A percentile compares a stretch with the other conserved stretches of the same genome.
Evolutionary conservation across 2,797 vertebrate genomes (phyloP).

Genomic region (Schizopygopsis malacanthus): DNA sequence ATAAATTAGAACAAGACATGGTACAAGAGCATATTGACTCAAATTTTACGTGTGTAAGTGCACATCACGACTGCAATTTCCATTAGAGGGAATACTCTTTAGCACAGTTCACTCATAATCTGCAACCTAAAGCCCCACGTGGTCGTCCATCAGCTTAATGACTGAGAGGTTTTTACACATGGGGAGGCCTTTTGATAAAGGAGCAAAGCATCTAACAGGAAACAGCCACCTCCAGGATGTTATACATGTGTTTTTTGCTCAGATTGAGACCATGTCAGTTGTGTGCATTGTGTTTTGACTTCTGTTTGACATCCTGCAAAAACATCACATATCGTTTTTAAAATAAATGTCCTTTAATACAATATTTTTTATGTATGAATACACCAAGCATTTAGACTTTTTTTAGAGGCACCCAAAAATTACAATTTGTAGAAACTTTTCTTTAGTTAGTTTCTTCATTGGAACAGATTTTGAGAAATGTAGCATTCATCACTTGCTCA

Average conservation of each 20-base stretch:
- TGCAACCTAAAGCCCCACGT: constrained; percentile 43
- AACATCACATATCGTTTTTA: neutral
- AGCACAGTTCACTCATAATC: constrained; percentile 48
- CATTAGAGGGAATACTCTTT: constrained; percentile 43
- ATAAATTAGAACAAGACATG: neutral
- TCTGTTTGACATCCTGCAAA: neutral
- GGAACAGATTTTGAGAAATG: neutral
- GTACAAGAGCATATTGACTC: neutral
- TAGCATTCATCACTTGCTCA: neutral
- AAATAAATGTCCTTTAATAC: neutral
- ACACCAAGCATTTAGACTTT: neutral
- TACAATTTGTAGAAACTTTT: neutral
- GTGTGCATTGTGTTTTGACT: neutral
- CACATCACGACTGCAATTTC: constrained; percentile 48
- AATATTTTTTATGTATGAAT: neutral
- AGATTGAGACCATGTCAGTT: neutral
- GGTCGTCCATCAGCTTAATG: constrained; percentile 50
- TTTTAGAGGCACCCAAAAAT: neutral
- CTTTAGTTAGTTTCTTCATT: neutral
- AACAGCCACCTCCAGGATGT: neutral
- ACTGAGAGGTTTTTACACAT: constrained; percentile 26
- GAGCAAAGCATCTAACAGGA: neutral
- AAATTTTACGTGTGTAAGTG: neutral
- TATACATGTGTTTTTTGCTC: neutral
- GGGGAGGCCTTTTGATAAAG: constrained; percentile 29